These are phyloP conservation scores for Apistogramma diplotaenia DNA, from an alignment of 2,113 vertebrate species.

Conservation along the genomic window DNA sequence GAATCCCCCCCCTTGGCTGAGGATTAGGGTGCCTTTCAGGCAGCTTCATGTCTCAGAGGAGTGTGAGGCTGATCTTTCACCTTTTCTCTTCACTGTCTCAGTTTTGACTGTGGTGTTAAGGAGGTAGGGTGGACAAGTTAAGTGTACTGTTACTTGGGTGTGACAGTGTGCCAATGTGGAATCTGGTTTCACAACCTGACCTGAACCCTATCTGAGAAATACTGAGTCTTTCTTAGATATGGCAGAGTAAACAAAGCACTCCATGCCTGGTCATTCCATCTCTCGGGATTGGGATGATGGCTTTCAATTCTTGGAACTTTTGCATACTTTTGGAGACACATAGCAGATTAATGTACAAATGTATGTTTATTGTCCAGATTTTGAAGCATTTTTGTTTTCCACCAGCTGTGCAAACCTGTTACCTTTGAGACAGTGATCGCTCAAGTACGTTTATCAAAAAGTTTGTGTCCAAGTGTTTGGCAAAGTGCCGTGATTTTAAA, in stretches of 20 bases:
- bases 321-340: not conserved
- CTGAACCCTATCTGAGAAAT: conserved; percentile 63
- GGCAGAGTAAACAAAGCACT: conserved; percentile 47
- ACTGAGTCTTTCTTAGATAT: conserved; percentile 57
- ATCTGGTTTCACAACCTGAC: conserved; percentile 42
- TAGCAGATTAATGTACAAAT: not conserved
- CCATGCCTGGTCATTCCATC: not conserved
- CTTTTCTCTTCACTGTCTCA: conserved; percentile 48
- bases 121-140: conserved; percentile 23
- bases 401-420: not conserved
- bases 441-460: not conserved
- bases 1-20: conserved; percentile 36
- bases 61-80: conserved; percentile 59
- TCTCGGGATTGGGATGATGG: not conserved
- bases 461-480: not conserved
- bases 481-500: not conserved
- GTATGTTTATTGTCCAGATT: too few relatives aligned
- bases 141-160: conserved; percentile 65
- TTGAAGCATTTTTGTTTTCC: too few relatives aligned
- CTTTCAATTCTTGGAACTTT: conserved; percentile 8
- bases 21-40: conserved; percentile 16
- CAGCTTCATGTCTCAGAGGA: conserved; percentile 57
- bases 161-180: conserved; percentile 55
- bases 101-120: conserved; percentile 10
- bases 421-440: not conserved